phyloP scores from a whole-genome alignment of 2,888 invertebrate genomes.

The Lochmaea capreae region DNA sequence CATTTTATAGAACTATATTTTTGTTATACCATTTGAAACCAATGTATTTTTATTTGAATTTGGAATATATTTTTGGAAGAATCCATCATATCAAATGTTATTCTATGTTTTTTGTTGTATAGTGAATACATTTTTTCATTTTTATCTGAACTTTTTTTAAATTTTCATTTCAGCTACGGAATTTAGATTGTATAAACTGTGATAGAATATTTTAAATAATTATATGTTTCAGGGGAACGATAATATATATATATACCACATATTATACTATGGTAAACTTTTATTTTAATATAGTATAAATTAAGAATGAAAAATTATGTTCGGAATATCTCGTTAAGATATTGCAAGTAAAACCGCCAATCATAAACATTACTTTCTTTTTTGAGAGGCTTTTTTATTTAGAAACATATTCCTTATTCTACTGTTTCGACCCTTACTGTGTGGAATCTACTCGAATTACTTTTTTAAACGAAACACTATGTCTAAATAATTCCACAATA shows the following conservation, averaged over 20 bases:
- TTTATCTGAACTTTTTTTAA: neutral
- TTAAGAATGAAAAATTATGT: too few species aligned
- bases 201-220: neutral
- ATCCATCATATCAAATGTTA: neutral
- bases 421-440: too few species aligned
- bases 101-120: constrained; percentile 1
- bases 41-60: neutral
- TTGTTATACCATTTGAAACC: too few species aligned
- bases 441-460: too few species aligned
- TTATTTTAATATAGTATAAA: neutral
- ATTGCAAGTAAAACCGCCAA: neutral
- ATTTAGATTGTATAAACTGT: neutral
- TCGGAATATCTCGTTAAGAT: too few species aligned
- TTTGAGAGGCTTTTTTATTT: constrained; percentile 1
- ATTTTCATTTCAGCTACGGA: constrained; percentile 1
- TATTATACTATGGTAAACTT: neutral
- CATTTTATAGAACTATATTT: too few species aligned
- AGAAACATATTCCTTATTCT: neutral
- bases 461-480: too few species aligned
- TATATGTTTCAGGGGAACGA: neutral
- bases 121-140: neutral
- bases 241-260: neutral
- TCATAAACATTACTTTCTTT: constrained; percentile 3
- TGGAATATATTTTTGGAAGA: neutral
- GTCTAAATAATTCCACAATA: too few species aligned